Conservation (phyloP, 2,797 vertebrate species). For the Onychomys leucogaster region DNA sequence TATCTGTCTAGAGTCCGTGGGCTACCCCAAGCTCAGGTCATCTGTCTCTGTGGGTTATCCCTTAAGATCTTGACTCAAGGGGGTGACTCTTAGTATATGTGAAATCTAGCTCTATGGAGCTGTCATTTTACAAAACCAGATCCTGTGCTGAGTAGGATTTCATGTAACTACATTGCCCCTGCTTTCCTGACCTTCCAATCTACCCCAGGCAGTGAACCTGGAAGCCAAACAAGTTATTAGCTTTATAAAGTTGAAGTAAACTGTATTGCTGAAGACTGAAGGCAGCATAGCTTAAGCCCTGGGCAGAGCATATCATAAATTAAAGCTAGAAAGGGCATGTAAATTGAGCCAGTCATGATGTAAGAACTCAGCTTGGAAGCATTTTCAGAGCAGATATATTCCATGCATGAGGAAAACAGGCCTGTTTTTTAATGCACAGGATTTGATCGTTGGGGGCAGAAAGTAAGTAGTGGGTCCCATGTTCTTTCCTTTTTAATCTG, state of each 20-base stretch:
- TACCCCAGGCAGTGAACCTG: constrained; percentile 26
- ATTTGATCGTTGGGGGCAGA: constrained; percentile 34
- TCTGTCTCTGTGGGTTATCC: no score
- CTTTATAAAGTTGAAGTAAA: constrained; percentile 68
- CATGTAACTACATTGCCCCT: neutral
- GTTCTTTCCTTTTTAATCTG: neutral
- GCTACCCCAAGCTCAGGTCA: no score
- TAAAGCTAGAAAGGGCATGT: constrained; percentile 41
- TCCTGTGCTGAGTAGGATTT: neutral
- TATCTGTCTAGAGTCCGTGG: no score
- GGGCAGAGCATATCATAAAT: constrained; percentile 65
- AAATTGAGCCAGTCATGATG: constrained; percentile 41
- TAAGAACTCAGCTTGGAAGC: neutral
- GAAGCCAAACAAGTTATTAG: constrained; percentile 64
- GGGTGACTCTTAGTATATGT: neutral
- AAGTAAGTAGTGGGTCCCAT: neutral
- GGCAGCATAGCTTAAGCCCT: constrained; percentile 45
- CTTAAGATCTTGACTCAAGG: no score
- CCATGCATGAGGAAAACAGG: neutral
- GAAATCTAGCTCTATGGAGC: constrained; percentile 2
- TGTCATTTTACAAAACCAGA: constrained; percentile 4
- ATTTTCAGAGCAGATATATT: neutral
- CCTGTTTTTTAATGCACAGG: neutral
- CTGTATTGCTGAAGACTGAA: constrained; percentile 51
- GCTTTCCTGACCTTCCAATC: constrained; percentile 34